These are phyloP conservation scores for Nerophis lumbriciformis DNA, from an alignment of 2,113 vertebrate genomes.

Conservation along the genomic window DNA sequence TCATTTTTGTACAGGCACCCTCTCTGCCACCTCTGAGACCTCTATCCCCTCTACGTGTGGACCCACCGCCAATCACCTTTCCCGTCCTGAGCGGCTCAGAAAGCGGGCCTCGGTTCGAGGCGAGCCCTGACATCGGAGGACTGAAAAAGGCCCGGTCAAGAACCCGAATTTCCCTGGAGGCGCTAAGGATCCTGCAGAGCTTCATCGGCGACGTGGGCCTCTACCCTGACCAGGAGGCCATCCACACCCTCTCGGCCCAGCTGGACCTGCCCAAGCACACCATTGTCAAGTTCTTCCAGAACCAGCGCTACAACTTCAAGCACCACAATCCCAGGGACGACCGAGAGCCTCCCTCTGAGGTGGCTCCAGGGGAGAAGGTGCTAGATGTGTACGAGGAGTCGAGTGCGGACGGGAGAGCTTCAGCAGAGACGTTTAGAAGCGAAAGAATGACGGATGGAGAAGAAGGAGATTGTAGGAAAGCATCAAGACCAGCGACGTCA, in stretches of 20 bases:
- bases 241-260: constrained; percentile 96
- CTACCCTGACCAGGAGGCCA: constrained; percentile 97
- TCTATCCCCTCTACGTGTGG: constrained; percentile 80
- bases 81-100: constrained; percentile 45
- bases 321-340: constrained; percentile 87
- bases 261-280: constrained; percentile 98
- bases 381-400: constrained; percentile 93
- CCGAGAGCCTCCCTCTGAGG: constrained; percentile 84
- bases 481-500: constrained; percentile 24
- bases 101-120: neutral
- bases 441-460: constrained; percentile 53
- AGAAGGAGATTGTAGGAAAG: constrained; percentile 39
- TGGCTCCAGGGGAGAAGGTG: constrained; percentile 93
- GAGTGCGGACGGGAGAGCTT: constrained; percentile 84
- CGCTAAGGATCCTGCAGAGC: constrained; percentile 94
- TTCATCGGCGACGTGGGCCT: constrained; percentile 97
- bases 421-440: constrained; percentile 74
- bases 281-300: constrained; percentile 99
- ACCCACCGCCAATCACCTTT: constrained; percentile 69
- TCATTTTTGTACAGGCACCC: constrained; percentile 3
- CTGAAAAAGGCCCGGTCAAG: constrained; percentile 84
- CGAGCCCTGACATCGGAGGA: constrained; percentile 42
- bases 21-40: constrained; percentile 79
- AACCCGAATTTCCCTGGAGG: constrained; percentile 93
- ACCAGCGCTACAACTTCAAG: constrained; percentile 96